phyloP scores from a whole-genome alignment of 2,888 invertebrate species.

The Alviniconcha strummeri region DNA sequence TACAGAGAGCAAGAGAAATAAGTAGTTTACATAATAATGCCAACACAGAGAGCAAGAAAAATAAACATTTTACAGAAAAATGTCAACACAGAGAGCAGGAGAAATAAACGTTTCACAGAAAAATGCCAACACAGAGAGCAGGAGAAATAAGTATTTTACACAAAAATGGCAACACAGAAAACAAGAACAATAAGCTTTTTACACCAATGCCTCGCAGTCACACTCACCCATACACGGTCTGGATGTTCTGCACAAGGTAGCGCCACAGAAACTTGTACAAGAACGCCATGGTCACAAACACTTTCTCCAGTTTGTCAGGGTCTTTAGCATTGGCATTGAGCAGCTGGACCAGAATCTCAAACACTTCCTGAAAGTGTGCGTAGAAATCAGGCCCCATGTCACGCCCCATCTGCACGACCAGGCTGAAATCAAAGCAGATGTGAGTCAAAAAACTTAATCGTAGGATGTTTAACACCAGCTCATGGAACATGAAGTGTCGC shows the following conservation, averaged over 20 bases:
- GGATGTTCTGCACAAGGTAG: slow-evolving; percentile 86
- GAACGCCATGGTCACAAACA: slow-evolving; percentile 89
- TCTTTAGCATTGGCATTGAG: slow-evolving; percentile 82
- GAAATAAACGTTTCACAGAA: too few relatives aligned
- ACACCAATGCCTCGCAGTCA: not conserved
- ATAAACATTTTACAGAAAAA: too few relatives aligned
- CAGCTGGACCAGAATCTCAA: slow-evolving; percentile 83
- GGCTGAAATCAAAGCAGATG: slow-evolving; percentile 75
- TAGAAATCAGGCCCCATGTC: slow-evolving; percentile 94
- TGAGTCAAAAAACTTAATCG: not conserved
- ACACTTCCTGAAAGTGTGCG: slow-evolving; percentile 85
- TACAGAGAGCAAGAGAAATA: too few relatives aligned
- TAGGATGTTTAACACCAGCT: not conserved
- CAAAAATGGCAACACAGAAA: too few relatives aligned
- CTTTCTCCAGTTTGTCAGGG: slow-evolving; percentile 89
- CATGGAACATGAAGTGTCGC: not conserved
- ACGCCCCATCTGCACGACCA: slow-evolving; percentile 88
- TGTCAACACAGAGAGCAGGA: too few relatives aligned
- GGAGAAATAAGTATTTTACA: too few relatives aligned
- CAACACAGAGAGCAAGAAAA: too few relatives aligned
- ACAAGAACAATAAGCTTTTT: too few relatives aligned
- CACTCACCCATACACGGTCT: slow-evolving; percentile 79
- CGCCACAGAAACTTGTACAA: slow-evolving; percentile 92
- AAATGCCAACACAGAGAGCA: too few relatives aligned
- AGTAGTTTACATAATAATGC: too few relatives aligned